Evolutionary conservation across 2,797 vertebrate species (phyloP), one percentile per base, ranked within the genome.

Genomic region (Karalla daura): DNA sequence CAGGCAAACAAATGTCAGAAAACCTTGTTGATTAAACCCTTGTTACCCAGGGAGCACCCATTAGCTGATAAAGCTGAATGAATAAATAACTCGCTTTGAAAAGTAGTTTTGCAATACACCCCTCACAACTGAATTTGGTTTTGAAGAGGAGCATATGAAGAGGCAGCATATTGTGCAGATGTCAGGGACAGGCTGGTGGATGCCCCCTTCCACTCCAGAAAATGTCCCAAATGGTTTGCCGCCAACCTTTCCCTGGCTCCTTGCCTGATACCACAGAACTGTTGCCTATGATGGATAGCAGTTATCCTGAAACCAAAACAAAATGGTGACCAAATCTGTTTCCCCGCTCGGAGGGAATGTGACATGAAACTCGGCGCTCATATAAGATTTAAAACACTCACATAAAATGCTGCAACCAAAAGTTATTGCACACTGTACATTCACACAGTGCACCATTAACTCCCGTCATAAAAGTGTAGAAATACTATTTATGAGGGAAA

Each of bases 231-330:
- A 56, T 71, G 60, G 45, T 66, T 61, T 1, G 2, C 68, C 9
- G 74, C 78, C 78, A 75, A 55, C 36, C 63, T 79, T 46, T 32
- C n/a, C 71, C 65, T 73, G 73, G 67, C 78, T 56, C 13, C 2
- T 25, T 1, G 50, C 73, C 78, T 70, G 46, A 54, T 47, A 43
- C 70, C 46, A 55, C 45, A 46, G 40, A 64, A 65, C 54, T 45
- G 58, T 65, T 68, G 60, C 54, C 65, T 18, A 5, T 68, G 70
- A 70, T 74, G 54, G 61, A 78, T 60, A 18, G 36, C 59, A 40
- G 40, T 47, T 50, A 7, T 30, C 28, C 44, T 63, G 46, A 23
- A 33, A 53, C 36, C 44, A 56, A 55, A 70, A 63, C 45, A 58
- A 52, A 68, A 58, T 18, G 36, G 39, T 30, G 45, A 66, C 37